Conservation (phyloP, 2,113 vertebrate genomes). For the Platysteira castanea region DNA sequence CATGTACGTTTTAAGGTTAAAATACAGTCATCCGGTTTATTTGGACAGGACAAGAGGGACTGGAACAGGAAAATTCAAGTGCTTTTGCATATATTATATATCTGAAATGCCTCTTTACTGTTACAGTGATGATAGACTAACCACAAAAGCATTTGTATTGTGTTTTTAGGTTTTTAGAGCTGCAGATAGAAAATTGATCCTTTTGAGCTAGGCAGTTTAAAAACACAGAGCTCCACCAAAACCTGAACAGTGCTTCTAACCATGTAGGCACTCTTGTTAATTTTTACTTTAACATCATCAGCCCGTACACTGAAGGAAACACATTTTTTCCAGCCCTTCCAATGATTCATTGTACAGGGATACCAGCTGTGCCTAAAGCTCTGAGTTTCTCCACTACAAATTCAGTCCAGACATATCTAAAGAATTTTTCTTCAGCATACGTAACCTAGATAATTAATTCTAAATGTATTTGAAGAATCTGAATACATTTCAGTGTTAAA, state of each 20-base stretch:
- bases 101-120: neutral
- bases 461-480: neutral
- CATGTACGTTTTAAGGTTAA: neutral
- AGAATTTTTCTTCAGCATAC: neutral
- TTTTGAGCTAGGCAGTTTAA: neutral
- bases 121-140: neutral
- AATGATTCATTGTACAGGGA: neutral
- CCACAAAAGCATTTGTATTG: neutral
- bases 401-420: neutral
- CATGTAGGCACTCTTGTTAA: neutral
- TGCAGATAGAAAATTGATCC: neutral
- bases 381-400: neutral
- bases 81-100: neutral
- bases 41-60: neutral
- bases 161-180: neutral
- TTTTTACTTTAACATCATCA: neutral
- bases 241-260: neutral
- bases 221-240: neutral
- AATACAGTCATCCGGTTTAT: neutral
- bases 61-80: neutral
- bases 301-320: neutral
- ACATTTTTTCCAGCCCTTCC: neutral
- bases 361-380: neutral
- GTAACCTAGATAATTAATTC: neutral
- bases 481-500: neutral